Base-by-base conservation (phyloP, 2,113 vertebrate genomes). In the Microtus montanus region DNA sequence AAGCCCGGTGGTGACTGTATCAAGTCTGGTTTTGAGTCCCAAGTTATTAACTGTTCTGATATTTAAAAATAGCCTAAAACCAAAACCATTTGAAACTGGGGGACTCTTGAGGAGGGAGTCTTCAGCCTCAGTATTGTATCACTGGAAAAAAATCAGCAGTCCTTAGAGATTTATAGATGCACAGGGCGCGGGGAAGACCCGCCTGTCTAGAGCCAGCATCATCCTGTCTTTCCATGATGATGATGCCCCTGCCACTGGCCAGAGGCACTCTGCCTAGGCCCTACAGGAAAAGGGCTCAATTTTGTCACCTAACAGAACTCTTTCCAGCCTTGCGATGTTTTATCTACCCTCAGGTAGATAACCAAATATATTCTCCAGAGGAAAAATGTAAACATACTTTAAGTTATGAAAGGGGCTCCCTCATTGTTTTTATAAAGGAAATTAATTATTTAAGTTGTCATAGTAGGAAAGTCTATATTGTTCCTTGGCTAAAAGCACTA, bases 1-100 rank as follows among this genome's bases (percentile, higher is more conserved):
- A 73, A 73, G 86, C 49, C 68, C 12, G 0, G 8, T 17, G 22
- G 26, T 41, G 49, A 41, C 22, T 54, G 1, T 30, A 41, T 88
- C 66, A 71, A 52, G 9, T 17, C 41, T 71, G 33, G 12, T 61
- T 75, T 75, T 58, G 26, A 28, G 61, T 74, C 38, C 28, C 4
- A 5, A 61, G 38, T 89, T 75, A 89, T 20, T 44, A 89, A 77
- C 19, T 52, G 20, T 64, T 89, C 63, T 64, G 73, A 58, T 82
- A 4, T 44, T 87, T 87, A 93, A 52, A 93, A 52, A 9, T 82
- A 82, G 88, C 26, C 74, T 84, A 49, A 96, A 85, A 82, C 30
- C 66, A 85, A 95, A 89, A 78, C 41, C 26, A 82, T n/a, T 64
- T 78, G 2, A 70, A 52, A 87, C 1, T 10, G 4, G 7, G 9